A percentile compares a stretch with the other conserved stretches of the same genome.
Conservation (phyloP, 2,797 vertebrate genomes). For the Arrhamphus sclerolepis region DNA sequence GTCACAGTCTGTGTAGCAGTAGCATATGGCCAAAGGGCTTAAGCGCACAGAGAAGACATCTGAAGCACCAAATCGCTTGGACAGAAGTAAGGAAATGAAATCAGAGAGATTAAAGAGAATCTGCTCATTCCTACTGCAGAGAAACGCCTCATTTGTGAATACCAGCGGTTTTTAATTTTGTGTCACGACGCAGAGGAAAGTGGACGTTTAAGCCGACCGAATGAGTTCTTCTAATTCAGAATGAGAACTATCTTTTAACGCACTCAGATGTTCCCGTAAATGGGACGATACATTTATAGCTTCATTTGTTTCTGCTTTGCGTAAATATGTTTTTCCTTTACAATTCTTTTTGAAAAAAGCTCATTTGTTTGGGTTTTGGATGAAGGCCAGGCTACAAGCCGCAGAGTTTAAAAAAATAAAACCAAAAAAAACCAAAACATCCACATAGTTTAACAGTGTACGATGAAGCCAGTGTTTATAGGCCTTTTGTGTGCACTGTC, state of each 20-base stretch:
- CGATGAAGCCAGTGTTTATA: conserved; percentile 22
- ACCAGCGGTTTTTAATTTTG: conserved; percentile 22
- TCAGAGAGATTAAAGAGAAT: conserved; percentile 60
- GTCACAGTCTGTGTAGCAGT: conserved; percentile 40
- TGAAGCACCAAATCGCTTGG: conserved; percentile 49
- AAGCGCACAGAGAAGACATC: conserved; percentile 54
- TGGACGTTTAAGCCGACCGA: conserved; percentile 4
- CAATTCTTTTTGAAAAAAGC: conserved; percentile 16
- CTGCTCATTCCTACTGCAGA: conserved; percentile 27
- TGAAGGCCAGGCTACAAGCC: conserved; percentile 2
- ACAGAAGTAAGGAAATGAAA: conserved; percentile 47
- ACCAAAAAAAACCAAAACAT: not conserved
- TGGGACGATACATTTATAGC: not conserved
- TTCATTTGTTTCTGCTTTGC: conserved; percentile 13
- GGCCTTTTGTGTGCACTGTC: not conserved
- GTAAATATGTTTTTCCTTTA: conserved; percentile 12
- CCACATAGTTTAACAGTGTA: not conserved
- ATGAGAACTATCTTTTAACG: not conserved
- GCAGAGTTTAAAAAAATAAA: conserved; percentile 9
- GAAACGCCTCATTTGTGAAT: conserved; percentile 33
- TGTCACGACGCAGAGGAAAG: conserved; percentile 1
- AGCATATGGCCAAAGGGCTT: conserved; percentile 66
- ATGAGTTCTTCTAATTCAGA: not conserved
- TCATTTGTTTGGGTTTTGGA: conserved; percentile 32
- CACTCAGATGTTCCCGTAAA: not conserved